A percentile compares a stretch with the other conserved stretches of the same genome.
phyloP scores from a whole-genome alignment of 2,797 vertebrate genomes.

The Ptychobarbus kaznakovi region DNA sequence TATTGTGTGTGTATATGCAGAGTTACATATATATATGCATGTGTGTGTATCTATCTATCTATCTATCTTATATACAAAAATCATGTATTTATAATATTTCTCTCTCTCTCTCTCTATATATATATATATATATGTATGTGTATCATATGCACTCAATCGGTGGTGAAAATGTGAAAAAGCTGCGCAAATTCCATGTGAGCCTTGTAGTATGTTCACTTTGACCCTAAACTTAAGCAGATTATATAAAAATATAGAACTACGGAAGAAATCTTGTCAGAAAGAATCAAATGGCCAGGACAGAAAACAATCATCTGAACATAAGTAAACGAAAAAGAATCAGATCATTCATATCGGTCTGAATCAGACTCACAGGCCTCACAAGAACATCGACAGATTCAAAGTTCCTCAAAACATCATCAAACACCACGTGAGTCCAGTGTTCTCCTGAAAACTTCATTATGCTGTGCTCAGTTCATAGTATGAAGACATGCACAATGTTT shows the following conservation, averaged over 20 bases:
- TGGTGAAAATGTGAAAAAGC: not conserved
- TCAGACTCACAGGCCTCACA: constrained; percentile 2
- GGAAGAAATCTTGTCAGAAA: not conserved
- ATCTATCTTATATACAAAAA: not conserved
- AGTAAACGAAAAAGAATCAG: not conserved
- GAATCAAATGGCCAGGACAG: not conserved
- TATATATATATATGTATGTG: not conserved
- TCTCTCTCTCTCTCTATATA: too few species aligned
- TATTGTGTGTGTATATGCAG: not conserved
- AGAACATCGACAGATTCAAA: not conserved
- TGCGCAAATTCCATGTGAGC: not conserved
- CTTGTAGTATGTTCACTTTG: not conserved
- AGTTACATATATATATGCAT: not conserved
- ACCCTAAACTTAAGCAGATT: constrained; percentile 20
- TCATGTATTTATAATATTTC: not conserved
- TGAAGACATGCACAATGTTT: constrained; percentile 20
- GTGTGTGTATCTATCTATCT: not conserved
- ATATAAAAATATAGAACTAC: constrained; percentile 41
- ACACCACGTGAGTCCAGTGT: constrained; percentile 54
- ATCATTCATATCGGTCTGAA: not conserved
- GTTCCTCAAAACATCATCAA: not conserved
- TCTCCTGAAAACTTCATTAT: constrained; percentile 35
- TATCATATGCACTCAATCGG: not conserved
- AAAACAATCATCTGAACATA: not conserved
- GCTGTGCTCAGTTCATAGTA: constrained; percentile 36